phyloP scores from a whole-genome alignment of 2,113 vertebrate species.

The Pteruthius melanotis region DNA sequence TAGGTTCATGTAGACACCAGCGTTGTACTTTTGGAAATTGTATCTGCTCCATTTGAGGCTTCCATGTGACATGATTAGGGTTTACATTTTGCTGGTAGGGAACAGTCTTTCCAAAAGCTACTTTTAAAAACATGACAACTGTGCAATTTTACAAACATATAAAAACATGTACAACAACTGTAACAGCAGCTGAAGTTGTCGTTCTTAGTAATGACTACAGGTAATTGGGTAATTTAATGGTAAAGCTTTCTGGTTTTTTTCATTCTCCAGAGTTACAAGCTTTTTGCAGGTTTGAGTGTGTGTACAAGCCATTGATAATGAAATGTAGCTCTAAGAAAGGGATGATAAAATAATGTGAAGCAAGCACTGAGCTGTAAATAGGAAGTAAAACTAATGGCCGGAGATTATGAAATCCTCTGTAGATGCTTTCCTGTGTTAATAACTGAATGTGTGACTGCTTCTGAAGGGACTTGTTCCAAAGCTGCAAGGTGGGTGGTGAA shows the following conservation, averaged over 20 bases:
- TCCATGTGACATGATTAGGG: background rate
- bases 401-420: background rate
- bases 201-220: background rate
- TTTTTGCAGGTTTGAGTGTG: background rate
- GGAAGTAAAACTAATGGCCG: background rate
- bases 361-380: background rate
- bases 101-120: background rate
- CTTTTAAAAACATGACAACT: background rate
- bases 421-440: background rate
- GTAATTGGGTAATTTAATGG: background rate
- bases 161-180: background rate
- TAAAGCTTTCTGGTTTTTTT: background rate
- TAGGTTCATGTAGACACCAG: background rate
- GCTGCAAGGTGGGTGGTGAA: background rate
- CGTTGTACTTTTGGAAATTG: background rate
- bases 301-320: background rate
- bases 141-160: background rate
- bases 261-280: background rate
- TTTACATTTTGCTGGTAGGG: background rate
- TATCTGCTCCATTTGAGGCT: background rate
- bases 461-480: background rate
- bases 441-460: background rate
- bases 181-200: background rate
- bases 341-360: background rate
- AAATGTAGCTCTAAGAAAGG: background rate